Evolutionary conservation across 2,113 vertebrate genomes (phyloP), one percentile per base, ranked within the genome.

Genomic region (Gobiocypris rarus): DNA sequence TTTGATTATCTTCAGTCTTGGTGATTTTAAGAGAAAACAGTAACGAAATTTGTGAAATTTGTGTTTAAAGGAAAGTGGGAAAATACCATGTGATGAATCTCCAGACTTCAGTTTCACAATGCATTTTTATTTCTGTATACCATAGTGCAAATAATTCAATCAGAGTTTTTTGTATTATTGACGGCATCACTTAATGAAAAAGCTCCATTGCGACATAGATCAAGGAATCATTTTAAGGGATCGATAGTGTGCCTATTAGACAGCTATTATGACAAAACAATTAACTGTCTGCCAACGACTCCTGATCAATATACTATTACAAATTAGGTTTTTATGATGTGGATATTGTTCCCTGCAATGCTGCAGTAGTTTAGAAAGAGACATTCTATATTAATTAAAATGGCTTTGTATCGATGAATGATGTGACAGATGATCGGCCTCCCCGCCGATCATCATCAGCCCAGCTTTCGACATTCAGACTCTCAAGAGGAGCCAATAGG

Each of bases 181-280:
- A 78, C 19, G 17, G n/a, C 63, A 84, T 78, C 45, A 69, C 70
- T 78, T 43, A 41, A 38, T 77, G 31, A 84, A 84, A 65, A n/a
- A 9, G n/a, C 63, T 54, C 28, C 19, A 34, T 24, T 77, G 50
- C n/a, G 24, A 78, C n/a, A 56, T 58, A 84, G 31, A 71, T 65
- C 61, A 73, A 52, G 71, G 61, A 83, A 41, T 83, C 81, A 34
- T 71, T 63, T 38, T 38, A 61, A 59, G 34, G 14, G 28, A 56
- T 85, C 84, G 14, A 86, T 83, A 78, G 11, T 14, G 14, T 45
- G 15, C 24, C 61, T 70, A 38, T 78, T 83, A 78, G 75, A 61
- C 48, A 85, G 69, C 74, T 85, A 74, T 81, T 85, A 81, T 81
- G 80, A 69, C 50, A 86, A 82, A 78, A 83, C 81, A 76, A 83